phyloP scores from a whole-genome alignment of 2,888 invertebrate genomes.

The Mythimna pallens region DNA sequence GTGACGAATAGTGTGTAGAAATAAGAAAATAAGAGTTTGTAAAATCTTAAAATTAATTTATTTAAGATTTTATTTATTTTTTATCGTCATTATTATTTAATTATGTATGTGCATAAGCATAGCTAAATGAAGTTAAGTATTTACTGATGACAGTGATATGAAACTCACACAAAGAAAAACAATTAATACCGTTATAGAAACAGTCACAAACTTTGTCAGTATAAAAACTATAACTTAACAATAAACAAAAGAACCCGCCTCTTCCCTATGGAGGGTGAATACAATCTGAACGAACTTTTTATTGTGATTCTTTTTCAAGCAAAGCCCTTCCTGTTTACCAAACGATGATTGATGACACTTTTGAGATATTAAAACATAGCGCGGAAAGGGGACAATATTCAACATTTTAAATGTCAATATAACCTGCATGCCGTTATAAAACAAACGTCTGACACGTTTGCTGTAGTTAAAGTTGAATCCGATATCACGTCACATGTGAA shows the following conservation, averaged over 20 bases:
- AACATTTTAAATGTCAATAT: conserved; percentile 1
- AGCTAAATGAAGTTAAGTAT: too few relatives aligned
- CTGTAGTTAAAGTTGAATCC: too few relatives aligned
- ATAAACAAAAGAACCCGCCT: conserved; percentile 19
- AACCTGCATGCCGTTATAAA: background rate
- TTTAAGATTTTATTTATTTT: too few relatives aligned
- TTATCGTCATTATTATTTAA: too few relatives aligned
- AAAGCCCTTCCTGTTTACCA: conserved; percentile 30
- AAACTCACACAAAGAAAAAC: background rate
- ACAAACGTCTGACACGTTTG: background rate
- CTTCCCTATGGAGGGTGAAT: conserved; percentile 20
- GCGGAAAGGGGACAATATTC: background rate
- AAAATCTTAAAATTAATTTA: too few relatives aligned
- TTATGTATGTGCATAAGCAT: too few relatives aligned
- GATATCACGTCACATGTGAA: too few relatives aligned
- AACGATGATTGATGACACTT: conserved; percentile 42
- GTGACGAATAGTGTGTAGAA: too few relatives aligned
- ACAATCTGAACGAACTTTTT: conserved; percentile 29
- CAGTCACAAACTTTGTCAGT: conserved; percentile 4
- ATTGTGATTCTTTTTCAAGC: conserved; percentile 17
- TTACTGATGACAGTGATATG: background rate
- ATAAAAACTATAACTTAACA: conserved; percentile 5
- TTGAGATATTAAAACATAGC: conserved; percentile 10
- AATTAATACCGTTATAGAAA: background rate
- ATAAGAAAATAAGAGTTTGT: too few relatives aligned